Percentiles rank a stretch among this genome's conserved stretches.
Evolutionary conservation across 2,888 invertebrate genomes (phyloP).

Genomic region (Orthosia gracilis): DNA sequence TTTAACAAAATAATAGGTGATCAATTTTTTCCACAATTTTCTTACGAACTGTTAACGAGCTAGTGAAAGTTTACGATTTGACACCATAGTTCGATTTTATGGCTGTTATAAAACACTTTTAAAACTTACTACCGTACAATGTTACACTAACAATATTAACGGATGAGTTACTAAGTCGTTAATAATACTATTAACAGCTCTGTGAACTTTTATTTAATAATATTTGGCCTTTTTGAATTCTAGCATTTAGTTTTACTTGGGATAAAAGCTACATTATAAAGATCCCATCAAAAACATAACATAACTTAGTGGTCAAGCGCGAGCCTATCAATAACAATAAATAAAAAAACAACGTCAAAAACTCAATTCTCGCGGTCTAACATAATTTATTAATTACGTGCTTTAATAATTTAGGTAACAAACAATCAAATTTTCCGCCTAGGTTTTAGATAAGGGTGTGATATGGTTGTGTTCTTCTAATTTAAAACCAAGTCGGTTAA

Average conservation of each 20-base stretch:
- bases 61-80: slow-evolving; percentile 85
- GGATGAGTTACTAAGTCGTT: slow-evolving; percentile 60
- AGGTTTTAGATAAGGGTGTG: no score
- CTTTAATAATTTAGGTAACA: no score
- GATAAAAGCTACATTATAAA: background rate
- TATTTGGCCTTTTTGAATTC: background rate
- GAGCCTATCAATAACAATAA: no score
- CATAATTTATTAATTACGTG: no score
- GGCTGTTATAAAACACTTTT: slow-evolving; percentile 78
- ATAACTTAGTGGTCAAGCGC: no score
- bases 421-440: no score
- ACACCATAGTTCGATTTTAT: slow-evolving; percentile 80
- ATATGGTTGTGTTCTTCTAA: no score
- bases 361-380: no score
- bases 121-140: slow-evolving; percentile 65
- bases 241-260: background rate
- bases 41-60: slow-evolving; percentile 84
- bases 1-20: slow-evolving; percentile 59
- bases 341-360: no score
- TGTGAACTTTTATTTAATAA: slow-evolving; percentile 43
- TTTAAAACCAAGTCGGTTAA: no score
- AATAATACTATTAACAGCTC: slow-evolving; percentile 51
- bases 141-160: slow-evolving; percentile 66
- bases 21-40: slow-evolving; percentile 67
- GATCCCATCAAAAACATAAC: no score